Base-by-base conservation (phyloP, 2,888 invertebrate species). In the Agonopterix heracliana region DNA sequence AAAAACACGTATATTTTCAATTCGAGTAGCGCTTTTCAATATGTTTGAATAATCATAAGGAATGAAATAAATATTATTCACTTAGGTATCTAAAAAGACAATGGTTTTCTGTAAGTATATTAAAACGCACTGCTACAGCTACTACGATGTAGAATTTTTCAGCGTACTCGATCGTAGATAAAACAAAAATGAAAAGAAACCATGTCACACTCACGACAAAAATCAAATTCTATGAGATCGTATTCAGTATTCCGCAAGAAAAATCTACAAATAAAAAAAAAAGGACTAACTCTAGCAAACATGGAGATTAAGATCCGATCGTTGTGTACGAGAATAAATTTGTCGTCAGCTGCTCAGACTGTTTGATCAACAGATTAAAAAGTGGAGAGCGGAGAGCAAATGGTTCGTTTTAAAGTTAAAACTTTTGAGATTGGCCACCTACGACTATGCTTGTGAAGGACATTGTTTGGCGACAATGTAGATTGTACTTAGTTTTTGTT, bases 311-410 rank as follows among this genome's bases (percentile, higher is more conserved):
- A 70, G 70, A 38, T 26, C 26, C 26, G 26, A 82, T 83, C 81
- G 38, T 74, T 61, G 74, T 74, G 71, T 76, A 75, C 78, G 71
- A 71, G 79, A 82, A 82, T 83, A 81, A 82, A 81, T 81, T 82
- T 82, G 79, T 81, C 81, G 74, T 74, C 81, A 71, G 71, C 70
- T 70, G 66, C 58, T 61, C 12, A 67, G 66, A 57, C 70, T 79
- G 78, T 84, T 83, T 83, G 83, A 84, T 83, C 80, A 73, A 72
- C 69, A 81, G 83, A 84, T 83, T 82, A 82, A 77, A 78, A 79
- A 78, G 66, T 71, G 71, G 66, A 65, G 36, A 46, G 45, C 68
- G 70, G 65, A 60, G 58, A 68, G 74, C 72, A 73, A 79, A 77
- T 75, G 76, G 72, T 69, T 74, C 71, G 74, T 75, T 74, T 75